Base-by-base conservation (phyloP, 2,888 invertebrate species). In the Mimachlamys varia region DNA sequence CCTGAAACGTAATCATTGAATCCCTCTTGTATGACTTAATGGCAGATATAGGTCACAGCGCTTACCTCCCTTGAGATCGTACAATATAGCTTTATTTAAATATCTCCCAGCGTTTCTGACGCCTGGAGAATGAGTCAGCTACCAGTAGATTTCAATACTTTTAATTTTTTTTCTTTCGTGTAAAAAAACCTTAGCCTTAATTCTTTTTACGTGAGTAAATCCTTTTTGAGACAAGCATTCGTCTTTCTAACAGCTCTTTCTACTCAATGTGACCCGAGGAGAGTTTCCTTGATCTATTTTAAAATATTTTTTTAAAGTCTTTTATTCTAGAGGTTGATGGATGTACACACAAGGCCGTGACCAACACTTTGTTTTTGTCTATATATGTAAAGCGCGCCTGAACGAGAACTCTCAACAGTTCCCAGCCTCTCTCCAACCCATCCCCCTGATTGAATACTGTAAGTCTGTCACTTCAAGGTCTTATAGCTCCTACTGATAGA, bases 141-240 rank as follows among this genome's bases (percentile, higher is more conserved):
- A 76, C 76, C 76, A 76, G 76, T 76, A 76, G 27, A 33, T 76
- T 15, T 76, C 27, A 76, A 76, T 76, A 76, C 76, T 33, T 76
- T 76, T 33, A 27, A 76, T 1, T 76, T n/a, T n/a, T n/a, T n/a
- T n/a, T n/a, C n/a, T n/a, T n/a, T n/a, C n/a, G 27, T 76, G 27
- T 33, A 76, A 76, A 33, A 76, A 76, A 33, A 33, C 27, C 33
- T 33, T 76, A 10, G 12, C 12, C 1, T 76, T 76, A 33, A 76
- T 76, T 76, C 33, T 76, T 76, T 76, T n/a, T 19, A 58, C 27
- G 27, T 27, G 33, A 33, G 76, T 33, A 33, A 76, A 27, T 76
- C 27, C 15, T 76, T 33, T 76, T 76, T 33, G 13, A 27, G 27
- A 33, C 33, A 76, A 1, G 13, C 22, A 76, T 76, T 13, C 4